A percentile compares a stretch with the other conserved stretches of the same genome.
Conservation (phyloP, 2,888 invertebrate genomes). For the Linyphia triangularis region DNA sequence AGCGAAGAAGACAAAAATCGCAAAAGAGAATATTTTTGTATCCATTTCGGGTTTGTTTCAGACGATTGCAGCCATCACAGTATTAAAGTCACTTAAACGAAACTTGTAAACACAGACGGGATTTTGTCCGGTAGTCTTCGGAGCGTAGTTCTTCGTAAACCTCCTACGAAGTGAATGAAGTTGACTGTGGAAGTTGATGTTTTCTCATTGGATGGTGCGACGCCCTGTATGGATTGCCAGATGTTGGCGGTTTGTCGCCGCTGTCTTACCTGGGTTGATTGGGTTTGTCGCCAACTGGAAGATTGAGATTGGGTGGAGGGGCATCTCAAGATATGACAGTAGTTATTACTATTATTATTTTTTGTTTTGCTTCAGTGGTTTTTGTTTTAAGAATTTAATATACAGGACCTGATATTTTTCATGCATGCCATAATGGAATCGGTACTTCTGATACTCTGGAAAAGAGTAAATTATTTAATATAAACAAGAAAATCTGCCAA, state of each 20-base stretch:
- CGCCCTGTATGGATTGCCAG: background rate
- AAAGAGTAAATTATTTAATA: too few species aligned
- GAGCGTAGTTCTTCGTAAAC: background rate
- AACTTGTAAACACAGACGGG: background rate
- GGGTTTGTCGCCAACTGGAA: too few species aligned
- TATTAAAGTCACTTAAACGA: background rate
- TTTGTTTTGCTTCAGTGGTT: too few species aligned
- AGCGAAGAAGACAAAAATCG: background rate
- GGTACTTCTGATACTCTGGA: too few species aligned
- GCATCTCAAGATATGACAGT: too few species aligned
- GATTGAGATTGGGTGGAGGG: too few species aligned
- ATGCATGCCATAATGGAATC: too few species aligned
- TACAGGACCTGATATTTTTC: too few species aligned
- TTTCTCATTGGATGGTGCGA: background rate
- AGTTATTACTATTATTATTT: too few species aligned
- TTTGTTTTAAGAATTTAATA: too few species aligned
- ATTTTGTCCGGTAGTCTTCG: background rate
- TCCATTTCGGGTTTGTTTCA: background rate
- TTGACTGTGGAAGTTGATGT: too few species aligned
- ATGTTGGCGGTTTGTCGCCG: background rate
- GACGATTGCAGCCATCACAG: background rate
- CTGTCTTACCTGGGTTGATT: background rate
- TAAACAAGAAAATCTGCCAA: too few species aligned
- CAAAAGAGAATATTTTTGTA: background rate
- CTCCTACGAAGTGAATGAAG: background rate